These are phyloP conservation scores for Scaptodrosophila latifasciaeformis DNA, from an alignment of 2,888 invertebrate species.

Conservation along the genomic window DNA sequence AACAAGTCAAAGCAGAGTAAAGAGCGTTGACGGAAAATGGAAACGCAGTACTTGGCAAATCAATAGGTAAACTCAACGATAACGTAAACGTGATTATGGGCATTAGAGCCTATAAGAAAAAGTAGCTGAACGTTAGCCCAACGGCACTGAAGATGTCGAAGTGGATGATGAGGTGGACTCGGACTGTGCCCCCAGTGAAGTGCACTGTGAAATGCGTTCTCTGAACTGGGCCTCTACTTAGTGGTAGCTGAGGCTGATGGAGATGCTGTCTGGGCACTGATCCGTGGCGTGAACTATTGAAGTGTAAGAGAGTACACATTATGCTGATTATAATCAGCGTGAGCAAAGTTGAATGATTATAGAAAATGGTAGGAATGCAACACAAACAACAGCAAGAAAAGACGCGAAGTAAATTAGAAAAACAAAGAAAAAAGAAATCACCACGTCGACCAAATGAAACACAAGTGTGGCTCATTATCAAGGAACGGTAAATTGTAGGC, in stretches of 20 bases:
- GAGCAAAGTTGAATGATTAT: conserved; percentile 46
- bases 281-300: conserved; percentile 68
- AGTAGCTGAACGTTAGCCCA: conserved; percentile 15
- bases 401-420: too few relatives aligned
- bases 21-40: neutral
- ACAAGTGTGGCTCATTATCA: conserved; percentile 59
- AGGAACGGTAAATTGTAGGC: conserved; percentile 32
- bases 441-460: conserved; percentile 16
- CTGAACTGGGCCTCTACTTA: neutral
- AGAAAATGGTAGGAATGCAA: too few relatives aligned
- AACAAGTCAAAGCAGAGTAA: neutral
- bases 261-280: conserved; percentile 30
- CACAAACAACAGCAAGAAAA: too few relatives aligned
- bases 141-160: conserved; percentile 6
- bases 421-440: conserved; percentile 23
- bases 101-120: conserved; percentile 67
- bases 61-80: conserved; percentile 67
- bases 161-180: neutral
- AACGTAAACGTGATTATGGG: conserved; percentile 65
- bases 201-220: neutral
- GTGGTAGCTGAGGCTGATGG: too few relatives aligned
- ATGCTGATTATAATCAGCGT: conserved; percentile 64
- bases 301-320: conserved; percentile 69
- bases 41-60: conserved; percentile 40
- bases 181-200: neutral